Base-by-base conservation (phyloP, 2,797 vertebrate species). In the Amblyopsis hoosieri region DNA sequence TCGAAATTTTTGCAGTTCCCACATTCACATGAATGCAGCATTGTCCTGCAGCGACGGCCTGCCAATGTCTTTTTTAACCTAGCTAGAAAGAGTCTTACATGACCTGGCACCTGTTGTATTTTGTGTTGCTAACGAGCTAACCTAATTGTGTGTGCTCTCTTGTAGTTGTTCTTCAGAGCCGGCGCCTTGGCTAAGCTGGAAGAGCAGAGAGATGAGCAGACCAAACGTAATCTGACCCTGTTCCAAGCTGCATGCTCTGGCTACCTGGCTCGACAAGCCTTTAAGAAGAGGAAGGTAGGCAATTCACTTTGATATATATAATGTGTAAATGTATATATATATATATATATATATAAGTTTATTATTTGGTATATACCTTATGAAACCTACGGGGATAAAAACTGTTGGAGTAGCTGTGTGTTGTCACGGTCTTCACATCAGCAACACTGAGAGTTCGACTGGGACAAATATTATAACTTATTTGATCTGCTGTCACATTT, bases 201-300 rank as follows among this genome's bases (percentile, higher is more conserved):
- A 82, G 96, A 97, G 63, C 97, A 99, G 87, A 91, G 98, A 67
- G 98, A 99, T 54, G 91, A 95, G 1, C 96, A 98, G 83, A 99
- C 94, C 85, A 96, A 94, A 79, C 93, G 90, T 59, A 96, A 97
- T 83, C 91, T 99, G 77, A 94, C 92, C 45, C 87, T 97, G 48
- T 96, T 99, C 89, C 97, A 99, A 84, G 96, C 96, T 0, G 86
- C 91, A 12, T 98, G 96, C 81, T 91, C 95, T 74, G 98, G 98
- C n/a, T 97, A 95, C 89, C 90, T 99, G 70, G 95, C 95, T 68
- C 93, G 97, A 45, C 96, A 98, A 85, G 93, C 94, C 64, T 97
- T 98, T 89, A 97, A 97, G 92, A 99, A 99, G 87, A 95, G 96
- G 85, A 99, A 98, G 97, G 98, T 99, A 92, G 29, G 33, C 33